These are phyloP conservation scores for Papilio glaucus DNA, from an alignment of 1,140 invertebrate species.

Conservation along the genomic window DNA sequence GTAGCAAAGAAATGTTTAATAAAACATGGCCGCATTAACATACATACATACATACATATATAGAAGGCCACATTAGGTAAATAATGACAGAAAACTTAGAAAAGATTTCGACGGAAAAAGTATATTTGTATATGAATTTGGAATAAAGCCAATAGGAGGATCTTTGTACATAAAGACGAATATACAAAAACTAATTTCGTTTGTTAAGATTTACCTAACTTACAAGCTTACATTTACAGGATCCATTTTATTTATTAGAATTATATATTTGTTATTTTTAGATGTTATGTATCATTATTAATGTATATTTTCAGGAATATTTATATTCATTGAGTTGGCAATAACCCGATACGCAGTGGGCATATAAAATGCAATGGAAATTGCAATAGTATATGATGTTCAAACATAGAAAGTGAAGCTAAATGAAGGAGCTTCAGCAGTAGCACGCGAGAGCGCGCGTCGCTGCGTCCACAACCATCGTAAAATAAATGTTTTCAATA, in stretches of 20 bases:
- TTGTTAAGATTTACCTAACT: not conserved
- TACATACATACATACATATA: too few species aligned
- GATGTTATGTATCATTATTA: not conserved
- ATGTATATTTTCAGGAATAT: not conserved
- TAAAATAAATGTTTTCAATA: constrained; percentile 35
- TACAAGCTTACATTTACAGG: not conserved
- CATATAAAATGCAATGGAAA: not conserved
- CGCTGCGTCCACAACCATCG: not conserved
- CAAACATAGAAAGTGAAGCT: not conserved
- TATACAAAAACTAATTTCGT: not conserved
- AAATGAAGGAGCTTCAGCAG: not conserved
- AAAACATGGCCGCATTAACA: too few species aligned
- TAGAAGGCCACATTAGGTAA: not conserved
- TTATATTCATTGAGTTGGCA: not conserved
- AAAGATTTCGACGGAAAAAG: not conserved
- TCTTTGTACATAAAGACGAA: too few species aligned
- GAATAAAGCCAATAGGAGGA: not conserved
- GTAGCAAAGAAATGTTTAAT: not conserved
- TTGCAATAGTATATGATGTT: not conserved
- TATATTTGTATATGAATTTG: constrained; percentile 14
- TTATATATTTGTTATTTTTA: not conserved
- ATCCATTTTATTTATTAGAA: not conserved
- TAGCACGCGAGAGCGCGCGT: not conserved
- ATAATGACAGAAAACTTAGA: not conserved
- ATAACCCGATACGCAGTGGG: too few species aligned